Percentiles rank a stretch among this genome's conserved stretches.
These are phyloP conservation scores for Cryptomyrus ogoouensis DNA, from an alignment of 2,113 vertebrate species.

Conservation along the genomic window DNA sequence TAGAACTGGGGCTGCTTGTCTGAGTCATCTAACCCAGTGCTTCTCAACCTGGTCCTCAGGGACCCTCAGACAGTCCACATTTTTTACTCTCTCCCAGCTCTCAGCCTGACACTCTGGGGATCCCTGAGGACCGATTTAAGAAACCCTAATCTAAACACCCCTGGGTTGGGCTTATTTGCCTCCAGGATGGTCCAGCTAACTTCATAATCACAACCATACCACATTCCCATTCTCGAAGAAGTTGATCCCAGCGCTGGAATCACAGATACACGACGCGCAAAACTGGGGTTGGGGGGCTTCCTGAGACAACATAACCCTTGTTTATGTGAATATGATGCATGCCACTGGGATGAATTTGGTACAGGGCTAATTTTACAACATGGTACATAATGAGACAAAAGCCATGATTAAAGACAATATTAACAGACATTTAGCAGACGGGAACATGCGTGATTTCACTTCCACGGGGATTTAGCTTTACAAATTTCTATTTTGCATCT, in stretches of 20 bases:
- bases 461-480: conserved; percentile 24
- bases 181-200: not conserved
- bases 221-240: not conserved
- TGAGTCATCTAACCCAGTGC: not conserved
- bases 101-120: not conserved
- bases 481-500: conserved; percentile 52
- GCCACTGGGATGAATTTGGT: not conserved
- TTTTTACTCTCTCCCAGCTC: not conserved
- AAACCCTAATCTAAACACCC: not conserved
- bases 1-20: not conserved
- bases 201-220: not conserved
- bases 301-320: not conserved
- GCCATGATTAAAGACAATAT: conserved; percentile 50
- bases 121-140: not conserved
- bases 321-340: not conserved
- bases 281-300: not conserved
- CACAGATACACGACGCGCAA: not conserved
- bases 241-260: not conserved
- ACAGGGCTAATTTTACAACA: conserved; percentile 42
- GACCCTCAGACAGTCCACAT: not conserved
- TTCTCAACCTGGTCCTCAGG: not conserved
- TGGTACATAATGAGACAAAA: conserved; percentile 48
- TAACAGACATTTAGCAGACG: conserved; percentile 53
- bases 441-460: conserved; percentile 53
- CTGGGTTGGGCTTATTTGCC: not conserved